Evolutionary conservation across 2,888 invertebrate species (phyloP).

Genomic region (Hylaea fasciaria): DNA sequence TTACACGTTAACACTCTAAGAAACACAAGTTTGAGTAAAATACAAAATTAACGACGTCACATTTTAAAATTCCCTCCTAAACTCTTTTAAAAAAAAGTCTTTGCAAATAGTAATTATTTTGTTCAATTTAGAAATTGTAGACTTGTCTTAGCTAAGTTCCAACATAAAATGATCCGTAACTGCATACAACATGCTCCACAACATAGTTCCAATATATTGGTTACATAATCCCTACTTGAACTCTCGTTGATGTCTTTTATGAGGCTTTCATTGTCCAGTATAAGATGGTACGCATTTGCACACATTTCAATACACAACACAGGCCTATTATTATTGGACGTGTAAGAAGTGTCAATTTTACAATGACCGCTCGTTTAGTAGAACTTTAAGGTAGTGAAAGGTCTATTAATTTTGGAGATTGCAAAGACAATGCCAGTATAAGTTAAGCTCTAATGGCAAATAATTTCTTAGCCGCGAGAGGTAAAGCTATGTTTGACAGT

Average conservation of each 20-base stretch:
- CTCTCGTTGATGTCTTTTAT: conserved; percentile 15
- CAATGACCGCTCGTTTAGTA: not conserved
- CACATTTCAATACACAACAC: not conserved
- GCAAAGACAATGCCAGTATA: not conserved
- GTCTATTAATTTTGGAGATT: not conserved
- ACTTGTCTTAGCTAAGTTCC: too few relatives aligned
- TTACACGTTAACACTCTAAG: too few relatives aligned
- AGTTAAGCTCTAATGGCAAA: not conserved
- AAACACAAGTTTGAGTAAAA: too few relatives aligned
- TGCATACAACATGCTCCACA: not conserved
- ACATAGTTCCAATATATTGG: conserved; percentile 1
- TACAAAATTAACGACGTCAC: too few relatives aligned
- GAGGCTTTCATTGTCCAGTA: not conserved
- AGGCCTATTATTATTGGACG: not conserved
- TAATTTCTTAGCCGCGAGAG: not conserved
- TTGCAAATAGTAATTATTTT: too few relatives aligned
- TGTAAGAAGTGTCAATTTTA: not conserved
- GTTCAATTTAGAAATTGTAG: too few relatives aligned
- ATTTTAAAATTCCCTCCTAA: too few relatives aligned
- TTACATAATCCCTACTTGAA: conserved; percentile 1
- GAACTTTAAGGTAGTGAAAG: not conserved
- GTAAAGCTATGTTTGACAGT: not conserved
- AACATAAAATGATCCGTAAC: too few relatives aligned
- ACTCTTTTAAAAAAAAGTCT: too few relatives aligned
- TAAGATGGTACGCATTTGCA: conserved; percentile 3